These are phyloP conservation scores for Cotesia chilonis DNA, from an alignment of 1,140 invertebrate species.

Conservation along the genomic window DNA sequence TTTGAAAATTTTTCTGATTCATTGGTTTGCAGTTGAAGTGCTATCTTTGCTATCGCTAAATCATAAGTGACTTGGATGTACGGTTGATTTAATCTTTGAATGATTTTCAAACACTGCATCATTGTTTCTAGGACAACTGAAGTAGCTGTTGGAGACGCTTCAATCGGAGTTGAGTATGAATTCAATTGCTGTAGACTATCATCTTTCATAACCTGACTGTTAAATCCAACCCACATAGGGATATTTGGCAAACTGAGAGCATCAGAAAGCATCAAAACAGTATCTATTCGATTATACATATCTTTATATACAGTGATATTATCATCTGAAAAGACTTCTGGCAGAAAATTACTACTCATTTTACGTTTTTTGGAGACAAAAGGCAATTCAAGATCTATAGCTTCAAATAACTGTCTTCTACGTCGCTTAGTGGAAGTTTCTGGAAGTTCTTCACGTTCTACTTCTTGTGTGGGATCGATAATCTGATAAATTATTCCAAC, in stretches of 20 bases:
- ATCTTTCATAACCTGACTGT: constrained; percentile 31
- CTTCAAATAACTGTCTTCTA: constrained; percentile 7
- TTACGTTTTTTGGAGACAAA: neutral
- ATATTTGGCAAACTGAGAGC: constrained; percentile 18
- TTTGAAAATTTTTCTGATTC: neutral
- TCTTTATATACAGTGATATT: neutral
- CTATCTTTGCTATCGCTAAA: neutral
- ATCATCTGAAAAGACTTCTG: neutral
- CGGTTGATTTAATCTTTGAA: neutral
- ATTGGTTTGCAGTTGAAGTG: neutral
- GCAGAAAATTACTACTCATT: neutral
- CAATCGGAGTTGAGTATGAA: constrained; percentile 18
- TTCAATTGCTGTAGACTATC: neutral
- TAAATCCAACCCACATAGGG: constrained; percentile 37
- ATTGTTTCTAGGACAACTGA: neutral
- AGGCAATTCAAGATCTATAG: neutral
- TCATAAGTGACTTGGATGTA: neutral
- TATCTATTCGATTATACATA: neutral
- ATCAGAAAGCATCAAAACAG: constrained; percentile 31
- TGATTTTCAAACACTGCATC: neutral
- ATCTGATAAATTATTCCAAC: constrained; percentile 17
- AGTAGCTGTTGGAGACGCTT: constrained; percentile 17
- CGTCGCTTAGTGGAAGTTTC: neutral
- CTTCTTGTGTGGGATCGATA: neutral
- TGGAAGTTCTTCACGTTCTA: neutral